Percentiles rank a stretch among this genome's conserved stretches.
phyloP scores from a whole-genome alignment of 2,888 invertebrate genomes.

The Dicyrtomina minuta region DNA sequence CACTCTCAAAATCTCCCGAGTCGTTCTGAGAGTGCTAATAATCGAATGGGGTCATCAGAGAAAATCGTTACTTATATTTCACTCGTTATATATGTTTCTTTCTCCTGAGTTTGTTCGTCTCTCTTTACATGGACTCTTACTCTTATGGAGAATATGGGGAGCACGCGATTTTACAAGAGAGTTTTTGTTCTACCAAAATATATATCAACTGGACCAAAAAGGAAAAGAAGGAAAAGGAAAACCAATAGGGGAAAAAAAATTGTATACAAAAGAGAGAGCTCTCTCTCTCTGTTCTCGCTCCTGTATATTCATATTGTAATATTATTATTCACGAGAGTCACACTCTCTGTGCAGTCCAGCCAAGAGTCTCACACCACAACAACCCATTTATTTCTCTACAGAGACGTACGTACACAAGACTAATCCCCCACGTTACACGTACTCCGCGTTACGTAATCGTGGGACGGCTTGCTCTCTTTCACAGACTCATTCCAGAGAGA shows the following conservation, averaged over 20 bases:
- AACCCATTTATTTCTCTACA: neutral
- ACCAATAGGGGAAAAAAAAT: neutral
- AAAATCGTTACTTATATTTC: constrained; percentile 47
- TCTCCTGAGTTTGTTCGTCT: neutral
- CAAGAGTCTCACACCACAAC: neutral
- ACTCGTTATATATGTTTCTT: constrained; percentile 5
- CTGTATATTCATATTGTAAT: too few species aligned
- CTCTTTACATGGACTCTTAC: too few species aligned
- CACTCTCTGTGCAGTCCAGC: neutral
- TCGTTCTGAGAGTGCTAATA: constrained; percentile 30
- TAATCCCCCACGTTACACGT: too few species aligned
- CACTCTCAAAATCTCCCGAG: constrained; percentile 7
- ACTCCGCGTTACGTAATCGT: too few species aligned
- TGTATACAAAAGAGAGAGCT: neutral
- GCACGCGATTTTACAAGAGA: constrained; percentile 5
- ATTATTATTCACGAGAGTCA: neutral
- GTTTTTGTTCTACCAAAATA: neutral
- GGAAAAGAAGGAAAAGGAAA: neutral
- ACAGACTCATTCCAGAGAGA: too few species aligned
- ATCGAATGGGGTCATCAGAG: constrained; percentile 52
- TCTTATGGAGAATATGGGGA: neutral
- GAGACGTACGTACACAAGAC: too few species aligned
- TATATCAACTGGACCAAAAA: constrained; percentile 1
- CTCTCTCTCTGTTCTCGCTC: neutral
- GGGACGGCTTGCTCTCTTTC: too few species aligned